Evolutionary conservation across 2,888 invertebrate species (phyloP).

Genomic region (Sphaeridia pumilis): DNA sequence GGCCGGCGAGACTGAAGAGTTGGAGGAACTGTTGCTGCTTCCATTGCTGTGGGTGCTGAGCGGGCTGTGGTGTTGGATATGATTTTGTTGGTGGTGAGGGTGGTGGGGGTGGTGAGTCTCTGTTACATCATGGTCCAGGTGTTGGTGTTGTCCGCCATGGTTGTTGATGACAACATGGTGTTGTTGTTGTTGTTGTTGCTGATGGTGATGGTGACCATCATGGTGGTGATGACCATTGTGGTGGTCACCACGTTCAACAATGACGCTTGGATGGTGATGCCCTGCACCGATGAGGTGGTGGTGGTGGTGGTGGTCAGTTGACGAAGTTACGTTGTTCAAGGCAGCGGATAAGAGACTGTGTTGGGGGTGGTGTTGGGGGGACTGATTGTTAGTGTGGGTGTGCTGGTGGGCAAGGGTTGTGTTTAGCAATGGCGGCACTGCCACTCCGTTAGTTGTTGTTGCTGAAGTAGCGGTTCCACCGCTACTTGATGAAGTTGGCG

Average conservation of each 20-base stretch:
- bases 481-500: not conserved
- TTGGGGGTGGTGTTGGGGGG: too few species aligned
- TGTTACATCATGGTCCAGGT: not conserved
- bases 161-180: not conserved
- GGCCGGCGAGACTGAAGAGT: too few species aligned
- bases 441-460: too few species aligned
- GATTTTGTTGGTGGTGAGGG: too few species aligned
- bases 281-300: not conserved
- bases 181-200: too few species aligned
- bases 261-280: conserved; percentile 23
- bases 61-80: too few species aligned
- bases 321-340: not conserved
- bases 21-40: too few species aligned
- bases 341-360: too few species aligned
- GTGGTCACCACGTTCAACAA: conserved; percentile 23
- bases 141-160: not conserved
- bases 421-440: too few species aligned
- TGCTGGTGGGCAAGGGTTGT: not conserved
- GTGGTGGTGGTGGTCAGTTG: too few species aligned
- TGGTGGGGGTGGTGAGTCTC: not conserved
- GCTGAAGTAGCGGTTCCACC: too few species aligned
- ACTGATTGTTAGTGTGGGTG: not conserved
- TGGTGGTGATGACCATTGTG: conserved; percentile 12
- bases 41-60: too few species aligned
- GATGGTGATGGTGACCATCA: conserved; percentile 3